A percentile compares a stretch with the other conserved stretches of the same genome.
phyloP scores from a whole-genome alignment of 53 echinoderm and acorn worm genomes.

The Temnopleurus reevesii region DNA sequence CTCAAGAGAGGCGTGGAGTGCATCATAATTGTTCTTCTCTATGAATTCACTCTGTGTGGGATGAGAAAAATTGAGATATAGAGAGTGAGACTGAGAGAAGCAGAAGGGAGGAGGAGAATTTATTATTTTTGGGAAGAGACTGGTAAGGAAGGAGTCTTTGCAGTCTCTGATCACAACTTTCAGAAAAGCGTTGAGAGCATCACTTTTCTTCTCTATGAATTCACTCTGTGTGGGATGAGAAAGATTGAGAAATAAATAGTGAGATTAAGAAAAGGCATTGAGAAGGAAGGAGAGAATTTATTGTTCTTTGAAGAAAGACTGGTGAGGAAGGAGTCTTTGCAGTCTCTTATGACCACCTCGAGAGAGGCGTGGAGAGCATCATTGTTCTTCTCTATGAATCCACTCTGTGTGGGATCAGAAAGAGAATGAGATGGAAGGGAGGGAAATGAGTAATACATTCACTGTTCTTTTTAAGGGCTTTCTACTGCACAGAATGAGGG shows the following conservation, averaged over 20 bases:
- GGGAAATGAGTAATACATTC: not conserved
- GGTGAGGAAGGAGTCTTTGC: constrained; percentile 80
- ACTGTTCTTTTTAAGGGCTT: too few relatives aligned
- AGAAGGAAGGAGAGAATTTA: constrained; percentile 85
- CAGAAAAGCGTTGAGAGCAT: constrained; percentile 86
- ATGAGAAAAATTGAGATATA: too few relatives aligned
- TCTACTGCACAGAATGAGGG: not conserved
- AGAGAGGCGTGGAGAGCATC: constrained; percentile 93
- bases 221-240: too few relatives aligned
- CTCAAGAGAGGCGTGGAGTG: constrained; percentile 86
- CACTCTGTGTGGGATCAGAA: constrained; percentile 58
- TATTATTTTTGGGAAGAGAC: too few relatives aligned
- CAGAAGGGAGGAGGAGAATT: too few relatives aligned
- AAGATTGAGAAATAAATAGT: too few relatives aligned
- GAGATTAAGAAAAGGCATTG: too few relatives aligned
- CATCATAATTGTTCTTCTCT: too few relatives aligned
- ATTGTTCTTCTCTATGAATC: constrained; percentile 98
- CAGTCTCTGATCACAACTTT: constrained; percentile 79
- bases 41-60: constrained; percentile 71
- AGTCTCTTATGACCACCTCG: constrained; percentile 77
- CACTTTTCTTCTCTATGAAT: constrained; percentile 97
- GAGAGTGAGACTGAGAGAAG: too few relatives aligned
- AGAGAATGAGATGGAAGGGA: not conserved
- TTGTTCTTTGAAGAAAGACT: constrained; percentile 71
- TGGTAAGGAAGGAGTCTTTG: too few relatives aligned